A percentile compares a stretch with the other conserved stretches of the same genome.
Evolutionary conservation across 53 echinoderm and acorn worm genomes (phyloP).

Genomic region (Zoroaster sp.): DNA sequence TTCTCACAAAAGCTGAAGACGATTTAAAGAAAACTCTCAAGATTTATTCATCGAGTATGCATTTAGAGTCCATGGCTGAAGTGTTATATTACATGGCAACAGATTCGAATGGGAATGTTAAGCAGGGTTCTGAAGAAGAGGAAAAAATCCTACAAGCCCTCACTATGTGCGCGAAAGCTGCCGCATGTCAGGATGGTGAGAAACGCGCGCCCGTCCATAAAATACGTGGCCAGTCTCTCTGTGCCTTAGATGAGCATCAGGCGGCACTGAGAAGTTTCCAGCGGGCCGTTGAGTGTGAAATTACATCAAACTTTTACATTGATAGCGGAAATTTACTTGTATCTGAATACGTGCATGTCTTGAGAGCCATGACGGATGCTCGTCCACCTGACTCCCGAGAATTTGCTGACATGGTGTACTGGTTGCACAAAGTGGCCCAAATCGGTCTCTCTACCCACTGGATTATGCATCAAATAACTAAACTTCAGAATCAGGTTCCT

Average conservation of each 20-base stretch:
- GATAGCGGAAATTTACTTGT: neutral
- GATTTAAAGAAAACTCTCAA: neutral
- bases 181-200: slow-evolving; percentile 16
- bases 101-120: neutral
- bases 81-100: slow-evolving; percentile 14
- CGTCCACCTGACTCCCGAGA: neutral
- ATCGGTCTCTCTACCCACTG: neutral
- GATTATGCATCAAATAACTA: neutral
- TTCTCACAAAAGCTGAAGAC: neutral
- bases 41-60: neutral
- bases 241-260: neutral
- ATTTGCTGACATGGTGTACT: slow-evolving; percentile 24
- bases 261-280: neutral
- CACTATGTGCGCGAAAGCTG: slow-evolving; percentile 19
- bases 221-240: neutral
- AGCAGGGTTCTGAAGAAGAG: neutral
- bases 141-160: neutral
- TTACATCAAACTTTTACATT: neutral
- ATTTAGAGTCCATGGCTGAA: neutral
- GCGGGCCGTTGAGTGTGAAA: neutral
- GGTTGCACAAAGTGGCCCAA: neutral
- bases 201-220: neutral
- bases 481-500: neutral
- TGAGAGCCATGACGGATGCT: neutral
- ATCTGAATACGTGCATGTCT: neutral